phyloP scores from a whole-genome alignment of 2,888 invertebrate species.

The Auanema sp. region DNA sequence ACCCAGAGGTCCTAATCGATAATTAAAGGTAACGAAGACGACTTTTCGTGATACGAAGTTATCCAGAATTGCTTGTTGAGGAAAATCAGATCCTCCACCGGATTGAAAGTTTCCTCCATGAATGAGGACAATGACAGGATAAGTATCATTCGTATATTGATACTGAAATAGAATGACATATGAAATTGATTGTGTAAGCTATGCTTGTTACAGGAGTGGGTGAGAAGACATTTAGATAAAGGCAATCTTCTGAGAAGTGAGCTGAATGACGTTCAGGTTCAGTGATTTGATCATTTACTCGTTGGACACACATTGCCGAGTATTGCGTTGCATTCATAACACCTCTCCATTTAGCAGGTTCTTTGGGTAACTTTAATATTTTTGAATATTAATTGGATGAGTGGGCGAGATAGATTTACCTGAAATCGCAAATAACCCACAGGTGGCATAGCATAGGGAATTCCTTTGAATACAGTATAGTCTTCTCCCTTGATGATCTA shows the following conservation, averaged over 20 bases:
- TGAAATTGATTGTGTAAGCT: neutral
- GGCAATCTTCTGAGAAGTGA: constrained; percentile 78
- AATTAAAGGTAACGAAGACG: constrained; percentile 89
- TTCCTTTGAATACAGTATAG: constrained; percentile 64
- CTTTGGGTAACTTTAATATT: constrained; percentile 53
- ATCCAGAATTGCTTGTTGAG: constrained; percentile 58
- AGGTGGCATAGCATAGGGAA: constrained; percentile 64
- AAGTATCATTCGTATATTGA: constrained; percentile 66
- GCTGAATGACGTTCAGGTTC: constrained; percentile 48
- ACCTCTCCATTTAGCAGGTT: constrained; percentile 63
- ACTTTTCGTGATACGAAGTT: constrained; percentile 73
- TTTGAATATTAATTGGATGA: neutral
- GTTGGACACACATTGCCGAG: constrained; percentile 53
- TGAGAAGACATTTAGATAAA: constrained; percentile 88
- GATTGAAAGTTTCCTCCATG: constrained; percentile 89
- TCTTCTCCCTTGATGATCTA: constrained; percentile 48
- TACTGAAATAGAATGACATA: constrained; percentile 32
- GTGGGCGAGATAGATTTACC: constrained; percentile 26
- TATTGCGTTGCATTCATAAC: constrained; percentile 64
- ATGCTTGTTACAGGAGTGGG: constrained; percentile 71
- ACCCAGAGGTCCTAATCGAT: constrained; percentile 86
- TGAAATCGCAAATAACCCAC: constrained; percentile 63
- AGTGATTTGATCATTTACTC: constrained; percentile 40
- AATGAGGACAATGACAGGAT: constrained; percentile 91
- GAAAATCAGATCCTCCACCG: constrained; percentile 68